phyloP scores from a whole-genome alignment of 2,888 invertebrate genomes.

The Stenodera caucasica region DNA sequence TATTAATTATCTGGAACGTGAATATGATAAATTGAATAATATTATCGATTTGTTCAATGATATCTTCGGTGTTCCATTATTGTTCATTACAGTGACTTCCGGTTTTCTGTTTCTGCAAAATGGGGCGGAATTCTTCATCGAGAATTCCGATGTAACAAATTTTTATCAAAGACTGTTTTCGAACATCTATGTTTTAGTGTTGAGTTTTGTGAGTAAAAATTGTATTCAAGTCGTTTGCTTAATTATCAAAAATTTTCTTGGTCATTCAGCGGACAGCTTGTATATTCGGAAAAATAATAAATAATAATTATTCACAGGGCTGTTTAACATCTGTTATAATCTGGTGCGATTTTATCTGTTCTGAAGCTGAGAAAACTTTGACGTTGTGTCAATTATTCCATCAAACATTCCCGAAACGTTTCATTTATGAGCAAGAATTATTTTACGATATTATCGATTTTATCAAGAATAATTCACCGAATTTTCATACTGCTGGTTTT shows the following conservation, averaged over 20 bases:
- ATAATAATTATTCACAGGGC: background rate
- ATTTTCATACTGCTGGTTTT: background rate
- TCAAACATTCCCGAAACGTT: background rate
- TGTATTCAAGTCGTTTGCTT: too few species aligned
- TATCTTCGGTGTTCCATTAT: background rate
- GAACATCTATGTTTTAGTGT: background rate
- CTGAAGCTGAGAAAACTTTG: background rate
- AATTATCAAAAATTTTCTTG: too few species aligned
- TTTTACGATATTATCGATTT: background rate
- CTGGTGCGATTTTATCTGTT: background rate
- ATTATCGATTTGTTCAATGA: background rate
- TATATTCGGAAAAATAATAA: too few species aligned
- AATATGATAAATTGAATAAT: background rate
- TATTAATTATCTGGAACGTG: background rate
- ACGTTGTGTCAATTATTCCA: background rate
- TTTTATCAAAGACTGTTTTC: background rate
- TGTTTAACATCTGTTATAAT: background rate
- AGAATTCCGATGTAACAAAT: background rate
- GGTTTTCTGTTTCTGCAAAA: background rate
- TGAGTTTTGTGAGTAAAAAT: background rate
- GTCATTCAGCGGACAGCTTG: too few species aligned
- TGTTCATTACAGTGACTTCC: background rate
- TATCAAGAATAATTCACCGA: background rate
- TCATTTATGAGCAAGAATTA: background rate
- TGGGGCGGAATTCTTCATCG: background rate